Conservation (phyloP, 2,113 vertebrate species). For the Morone saxatilis region DNA sequence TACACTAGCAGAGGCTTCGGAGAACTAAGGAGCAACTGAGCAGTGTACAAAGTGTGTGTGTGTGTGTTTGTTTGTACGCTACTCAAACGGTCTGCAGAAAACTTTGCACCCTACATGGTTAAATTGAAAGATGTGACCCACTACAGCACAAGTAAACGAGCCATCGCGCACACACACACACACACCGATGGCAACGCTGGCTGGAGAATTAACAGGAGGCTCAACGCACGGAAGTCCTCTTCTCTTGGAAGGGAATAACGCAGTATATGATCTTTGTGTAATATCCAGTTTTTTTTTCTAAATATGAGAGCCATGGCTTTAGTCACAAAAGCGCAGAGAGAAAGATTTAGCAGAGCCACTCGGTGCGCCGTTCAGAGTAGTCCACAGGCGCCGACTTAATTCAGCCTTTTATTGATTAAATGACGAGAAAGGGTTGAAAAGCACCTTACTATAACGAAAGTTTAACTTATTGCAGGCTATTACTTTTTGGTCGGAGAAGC, state of each 20-base stretch:
- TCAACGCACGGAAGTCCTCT: slow-evolving; percentile 1
- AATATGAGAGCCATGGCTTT: not conserved
- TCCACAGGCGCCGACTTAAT: slow-evolving; percentile 42
- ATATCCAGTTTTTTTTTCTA: not conserved
- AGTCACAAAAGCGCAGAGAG: not conserved
- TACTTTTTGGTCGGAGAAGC: not conserved
- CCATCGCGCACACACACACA: not conserved
- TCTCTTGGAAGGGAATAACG: not conserved
- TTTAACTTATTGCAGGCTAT: slow-evolving; percentile 17
- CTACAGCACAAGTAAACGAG: slow-evolving; percentile 4
- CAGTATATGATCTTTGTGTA: not conserved
- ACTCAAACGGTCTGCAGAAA: slow-evolving; percentile 28
- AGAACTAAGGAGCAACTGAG: not conserved
- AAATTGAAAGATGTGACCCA: slow-evolving; percentile 43
- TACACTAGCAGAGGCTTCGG: not conserved
- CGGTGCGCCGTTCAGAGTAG: slow-evolving; percentile 15
- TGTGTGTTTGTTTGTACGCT: not conserved
- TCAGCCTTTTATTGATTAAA: slow-evolving; percentile 43
- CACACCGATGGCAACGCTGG: slow-evolving; percentile 10
- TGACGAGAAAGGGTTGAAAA: slow-evolving; percentile 13
- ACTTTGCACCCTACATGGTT: slow-evolving; percentile 47
- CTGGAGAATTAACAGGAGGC: slow-evolving; percentile 19
- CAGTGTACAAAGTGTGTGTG: not conserved
- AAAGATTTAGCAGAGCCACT: not conserved
- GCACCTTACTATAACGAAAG: slow-evolving; percentile 14